phyloP scores from a whole-genome alignment of 2,888 invertebrate species.

The Notodonta dromedarius region DNA sequence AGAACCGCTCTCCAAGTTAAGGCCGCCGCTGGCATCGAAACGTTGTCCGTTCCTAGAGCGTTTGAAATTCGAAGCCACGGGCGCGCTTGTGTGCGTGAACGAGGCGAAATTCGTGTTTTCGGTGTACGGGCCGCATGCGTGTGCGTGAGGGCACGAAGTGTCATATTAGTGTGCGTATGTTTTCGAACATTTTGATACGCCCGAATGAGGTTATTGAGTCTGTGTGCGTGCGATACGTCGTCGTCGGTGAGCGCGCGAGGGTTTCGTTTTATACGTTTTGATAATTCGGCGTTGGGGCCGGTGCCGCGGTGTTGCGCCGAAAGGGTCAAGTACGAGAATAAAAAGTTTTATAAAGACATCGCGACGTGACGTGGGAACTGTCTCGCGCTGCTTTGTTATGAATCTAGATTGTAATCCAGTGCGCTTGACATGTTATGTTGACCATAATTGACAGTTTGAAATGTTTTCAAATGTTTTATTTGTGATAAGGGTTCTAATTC shows the following conservation, averaged over 20 bases:
- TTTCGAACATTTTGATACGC: constrained; percentile 59
- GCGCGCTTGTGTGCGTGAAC: constrained; percentile 28
- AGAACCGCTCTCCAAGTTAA: constrained; percentile 53
- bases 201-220: constrained; percentile 69
- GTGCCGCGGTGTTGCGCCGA: constrained; percentile 60
- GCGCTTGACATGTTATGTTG: constrained; percentile 36
- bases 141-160: constrained; percentile 24
- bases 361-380: constrained; percentile 71
- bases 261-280: constrained; percentile 69
- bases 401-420: constrained; percentile 47
- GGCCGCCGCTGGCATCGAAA: constrained; percentile 62
- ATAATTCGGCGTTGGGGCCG: constrained; percentile 57
- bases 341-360: constrained; percentile 69
- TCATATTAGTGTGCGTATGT: constrained; percentile 45
- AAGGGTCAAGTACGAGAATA: constrained; percentile 78
- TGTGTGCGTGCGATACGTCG: constrained; percentile 43
- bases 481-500: no score
- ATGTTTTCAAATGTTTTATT: no score
- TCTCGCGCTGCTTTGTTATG: constrained; percentile 59
- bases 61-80: constrained; percentile 50
- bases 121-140: constrained; percentile 29
- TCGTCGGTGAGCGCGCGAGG: constrained; percentile 47
- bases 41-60: constrained; percentile 34
- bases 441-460: background rate
- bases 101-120: constrained; percentile 38